These are phyloP conservation scores for Terebella lapidaria DNA, from an alignment of 2,888 invertebrate species.

Conservation along the genomic window DNA sequence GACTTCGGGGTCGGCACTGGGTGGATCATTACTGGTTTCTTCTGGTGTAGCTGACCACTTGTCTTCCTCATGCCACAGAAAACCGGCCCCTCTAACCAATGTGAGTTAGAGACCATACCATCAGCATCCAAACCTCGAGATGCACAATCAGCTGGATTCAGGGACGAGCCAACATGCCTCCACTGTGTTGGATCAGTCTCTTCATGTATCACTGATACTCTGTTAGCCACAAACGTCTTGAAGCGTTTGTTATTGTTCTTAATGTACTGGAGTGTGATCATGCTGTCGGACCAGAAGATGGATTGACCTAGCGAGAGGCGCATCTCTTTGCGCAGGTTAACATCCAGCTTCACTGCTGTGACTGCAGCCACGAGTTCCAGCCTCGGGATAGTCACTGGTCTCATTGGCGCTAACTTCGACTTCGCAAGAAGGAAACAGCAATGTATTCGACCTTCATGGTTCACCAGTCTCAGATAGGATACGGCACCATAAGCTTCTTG, in stretches of 20 bases:
- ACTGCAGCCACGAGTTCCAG: not conserved
- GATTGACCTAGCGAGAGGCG: not conserved
- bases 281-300: not conserved
- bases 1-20: not conserved
- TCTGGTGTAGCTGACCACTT: not conserved
- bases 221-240: not conserved
- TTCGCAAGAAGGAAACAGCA: slow-evolving; percentile 26
- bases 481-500: slow-evolving; percentile 21
- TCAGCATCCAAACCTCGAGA: not conserved
- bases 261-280: not conserved
- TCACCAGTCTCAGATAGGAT: slow-evolving; percentile 16
- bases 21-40: not conserved
- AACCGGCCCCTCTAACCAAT: not conserved
- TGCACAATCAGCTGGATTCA: not conserved
- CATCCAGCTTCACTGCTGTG: not conserved
- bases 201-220: not conserved
- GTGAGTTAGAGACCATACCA: not conserved
- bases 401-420: slow-evolving; percentile 24
- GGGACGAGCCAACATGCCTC: not conserved
- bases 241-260: not conserved
- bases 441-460: slow-evolving; percentile 10
- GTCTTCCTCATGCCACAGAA: not conserved
- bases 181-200: not conserved
- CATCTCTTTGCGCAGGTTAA: not conserved
- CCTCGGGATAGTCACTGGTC: slow-evolving; percentile 14